Evolutionary conservation across 2,888 invertebrate genomes (phyloP).

Genomic region (Napeogenes inachia): DNA sequence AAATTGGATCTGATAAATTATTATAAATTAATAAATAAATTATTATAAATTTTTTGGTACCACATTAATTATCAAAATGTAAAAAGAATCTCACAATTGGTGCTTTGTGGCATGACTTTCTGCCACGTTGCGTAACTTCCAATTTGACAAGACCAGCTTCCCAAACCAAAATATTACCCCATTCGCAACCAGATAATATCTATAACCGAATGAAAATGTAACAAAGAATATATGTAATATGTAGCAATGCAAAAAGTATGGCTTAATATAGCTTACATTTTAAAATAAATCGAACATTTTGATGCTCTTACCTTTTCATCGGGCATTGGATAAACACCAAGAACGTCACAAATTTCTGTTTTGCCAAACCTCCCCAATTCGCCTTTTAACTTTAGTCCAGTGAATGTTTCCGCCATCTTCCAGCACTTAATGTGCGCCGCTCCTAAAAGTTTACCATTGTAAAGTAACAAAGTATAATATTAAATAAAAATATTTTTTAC

Average conservation of each 20-base stretch:
- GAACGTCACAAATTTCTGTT: slow-evolving; percentile 93
- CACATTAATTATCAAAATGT: background rate
- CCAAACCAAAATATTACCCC: slow-evolving; percentile 96
- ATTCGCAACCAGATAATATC: slow-evolving; percentile 90
- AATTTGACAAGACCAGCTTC: slow-evolving; percentile 92
- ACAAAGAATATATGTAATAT: background rate
- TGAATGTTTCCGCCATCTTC: slow-evolving; percentile 95
- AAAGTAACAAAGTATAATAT: background rate
- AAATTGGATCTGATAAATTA: slow-evolving; percentile 64
- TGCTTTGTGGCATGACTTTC: slow-evolving; percentile 85
- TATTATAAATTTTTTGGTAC: slow-evolving; percentile 1
- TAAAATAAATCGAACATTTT: too few relatives aligned
- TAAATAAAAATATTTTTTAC: too few relatives aligned
- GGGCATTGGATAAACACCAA: slow-evolving; percentile 89
- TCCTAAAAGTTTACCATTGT: slow-evolving; percentile 54
- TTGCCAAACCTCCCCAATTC: slow-evolving; percentile 94
- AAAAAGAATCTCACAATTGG: slow-evolving; percentile 76
- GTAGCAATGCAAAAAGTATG: too few relatives aligned
- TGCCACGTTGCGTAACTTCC: slow-evolving; percentile 84
- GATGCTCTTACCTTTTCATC: slow-evolving; percentile 85
- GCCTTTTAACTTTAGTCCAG: slow-evolving; percentile 92
- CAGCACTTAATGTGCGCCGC: slow-evolving; percentile 91
- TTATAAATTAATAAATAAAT: background rate
- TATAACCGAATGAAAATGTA: slow-evolving; percentile 39
- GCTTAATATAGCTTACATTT: too few relatives aligned